Evolutionary conservation across 2,888 invertebrate genomes (phyloP).

Genomic region (Stenurella melanura): DNA sequence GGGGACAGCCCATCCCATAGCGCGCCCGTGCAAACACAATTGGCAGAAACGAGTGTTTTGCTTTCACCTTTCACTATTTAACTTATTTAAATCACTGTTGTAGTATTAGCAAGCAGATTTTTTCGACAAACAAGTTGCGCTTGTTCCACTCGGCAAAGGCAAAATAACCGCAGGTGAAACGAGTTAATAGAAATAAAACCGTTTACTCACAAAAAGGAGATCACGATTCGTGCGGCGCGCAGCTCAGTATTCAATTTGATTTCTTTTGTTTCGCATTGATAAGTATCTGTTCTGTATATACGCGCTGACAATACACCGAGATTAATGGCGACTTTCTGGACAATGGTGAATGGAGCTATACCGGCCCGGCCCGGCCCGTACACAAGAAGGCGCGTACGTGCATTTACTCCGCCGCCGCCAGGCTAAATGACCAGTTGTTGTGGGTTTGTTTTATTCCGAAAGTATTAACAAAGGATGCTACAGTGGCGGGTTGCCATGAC

Average conservation of each 20-base stretch:
- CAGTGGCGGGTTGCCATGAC: conserved; percentile 5
- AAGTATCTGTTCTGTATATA: conserved; percentile 65
- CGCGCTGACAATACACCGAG: conserved; percentile 63
- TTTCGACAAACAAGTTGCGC: conserved; percentile 3
- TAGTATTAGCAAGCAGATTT: neutral
- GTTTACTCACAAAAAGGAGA: conserved; percentile 53
- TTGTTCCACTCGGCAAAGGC: conserved; percentile 22
- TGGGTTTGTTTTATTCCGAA: conserved; percentile 9
- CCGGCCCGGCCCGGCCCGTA: conserved; percentile 45
- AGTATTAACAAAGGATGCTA: neutral
- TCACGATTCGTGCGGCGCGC: conserved; percentile 58
- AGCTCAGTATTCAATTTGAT: conserved; percentile 66
- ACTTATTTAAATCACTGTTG: conserved; percentile 6
- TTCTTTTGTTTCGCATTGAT: conserved; percentile 68
- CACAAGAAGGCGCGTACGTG: conserved; percentile 28
- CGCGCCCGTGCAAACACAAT: neutral
- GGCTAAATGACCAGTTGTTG: conserved; percentile 35
- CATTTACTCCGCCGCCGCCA: conserved; percentile 30
- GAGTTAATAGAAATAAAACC: conserved; percentile 41
- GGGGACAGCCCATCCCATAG: neutral
- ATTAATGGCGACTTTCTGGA: conserved; percentile 65
- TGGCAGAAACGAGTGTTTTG: neutral
- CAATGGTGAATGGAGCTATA: conserved; percentile 63
- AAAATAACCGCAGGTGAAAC: conserved; percentile 33
- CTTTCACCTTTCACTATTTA: conserved; percentile 5